Evolutionary conservation across 2,797 vertebrate genomes (phyloP).

Genomic region (Crenichthys baileyi): DNA sequence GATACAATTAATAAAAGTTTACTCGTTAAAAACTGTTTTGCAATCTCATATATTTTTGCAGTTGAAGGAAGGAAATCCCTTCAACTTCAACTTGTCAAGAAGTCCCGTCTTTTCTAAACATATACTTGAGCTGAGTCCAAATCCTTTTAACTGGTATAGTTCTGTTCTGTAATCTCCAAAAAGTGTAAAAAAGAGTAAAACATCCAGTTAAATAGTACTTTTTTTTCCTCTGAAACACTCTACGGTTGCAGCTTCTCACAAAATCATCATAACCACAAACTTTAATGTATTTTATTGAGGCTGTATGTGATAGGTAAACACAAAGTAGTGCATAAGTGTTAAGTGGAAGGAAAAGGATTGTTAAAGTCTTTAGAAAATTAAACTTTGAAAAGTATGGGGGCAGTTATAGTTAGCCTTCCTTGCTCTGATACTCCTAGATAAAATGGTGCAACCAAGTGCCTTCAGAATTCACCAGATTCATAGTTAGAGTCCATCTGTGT

Average conservation of each 20-base stretch:
- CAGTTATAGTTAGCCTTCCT: neutral
- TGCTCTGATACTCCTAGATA: neutral
- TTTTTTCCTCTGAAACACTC: neutral
- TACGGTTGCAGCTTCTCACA: neutral
- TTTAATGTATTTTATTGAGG: neutral
- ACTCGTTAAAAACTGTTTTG: neutral
- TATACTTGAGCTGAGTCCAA: neutral
- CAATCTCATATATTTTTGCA: neutral
- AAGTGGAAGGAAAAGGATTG: neutral
- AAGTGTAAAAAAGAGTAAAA: neutral
- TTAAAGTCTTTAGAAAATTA: neutral
- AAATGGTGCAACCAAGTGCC: neutral
- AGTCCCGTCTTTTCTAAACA: too few relatives aligned
- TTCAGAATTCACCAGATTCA: too few relatives aligned
- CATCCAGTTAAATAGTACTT: neutral
- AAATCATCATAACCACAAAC: neutral
- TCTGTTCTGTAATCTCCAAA: neutral
- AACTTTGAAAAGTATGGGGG: neutral
- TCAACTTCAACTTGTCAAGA: too few relatives aligned
- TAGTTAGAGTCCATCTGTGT: too few relatives aligned
- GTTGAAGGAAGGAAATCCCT: neutral
- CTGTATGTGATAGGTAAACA: neutral
- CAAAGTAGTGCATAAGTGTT: neutral
- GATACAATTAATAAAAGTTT: neutral
- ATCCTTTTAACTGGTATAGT: neutral